A percentile compares a stretch with the other conserved stretches of the same genome.
Conservation (phyloP, 2,113 vertebrate species). For the Argyrosomus japonicus region DNA sequence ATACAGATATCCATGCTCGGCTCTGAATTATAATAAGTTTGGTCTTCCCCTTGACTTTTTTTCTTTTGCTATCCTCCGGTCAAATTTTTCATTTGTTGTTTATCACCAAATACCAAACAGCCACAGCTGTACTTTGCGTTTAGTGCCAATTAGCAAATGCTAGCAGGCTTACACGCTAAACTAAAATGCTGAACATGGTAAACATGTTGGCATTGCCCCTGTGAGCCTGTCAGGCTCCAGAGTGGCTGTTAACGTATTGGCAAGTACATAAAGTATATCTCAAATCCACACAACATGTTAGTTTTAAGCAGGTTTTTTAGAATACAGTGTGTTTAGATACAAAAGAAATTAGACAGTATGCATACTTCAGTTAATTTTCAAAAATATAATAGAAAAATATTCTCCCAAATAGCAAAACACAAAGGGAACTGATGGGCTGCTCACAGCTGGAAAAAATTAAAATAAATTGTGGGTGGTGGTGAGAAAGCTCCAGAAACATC, state of each 20-base stretch:
- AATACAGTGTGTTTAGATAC: not conserved
- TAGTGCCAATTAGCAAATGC: not conserved
- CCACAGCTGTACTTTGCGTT: not conserved
- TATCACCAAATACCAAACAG: not conserved
- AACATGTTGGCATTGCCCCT: not conserved
- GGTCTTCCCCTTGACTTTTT: not conserved
- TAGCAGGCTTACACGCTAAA: not conserved
- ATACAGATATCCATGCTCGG: not conserved
- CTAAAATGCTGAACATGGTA: not conserved
- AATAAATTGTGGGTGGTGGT: conserved; percentile 35
- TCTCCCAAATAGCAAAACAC: conserved; percentile 28
- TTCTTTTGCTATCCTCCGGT: not conserved
- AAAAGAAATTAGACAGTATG: not conserved
- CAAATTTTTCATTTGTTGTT: not conserved
- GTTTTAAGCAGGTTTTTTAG: not conserved
- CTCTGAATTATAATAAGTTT: too few species aligned
- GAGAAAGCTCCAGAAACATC: conserved; percentile 24
- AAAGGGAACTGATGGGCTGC: conserved; percentile 32
- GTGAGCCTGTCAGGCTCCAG: not conserved
- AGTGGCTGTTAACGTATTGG: not conserved
- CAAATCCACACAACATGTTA: not conserved
- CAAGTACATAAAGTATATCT: too few species aligned
- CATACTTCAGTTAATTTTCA: not conserved
- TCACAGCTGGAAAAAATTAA: conserved; percentile 49
- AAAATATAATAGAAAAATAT: conserved; percentile 10